A percentile compares a stretch with the other conserved stretches of the same genome.
Evolutionary conservation across 2,888 invertebrate species (phyloP).

Genomic region (Lycia hirtaria): DNA sequence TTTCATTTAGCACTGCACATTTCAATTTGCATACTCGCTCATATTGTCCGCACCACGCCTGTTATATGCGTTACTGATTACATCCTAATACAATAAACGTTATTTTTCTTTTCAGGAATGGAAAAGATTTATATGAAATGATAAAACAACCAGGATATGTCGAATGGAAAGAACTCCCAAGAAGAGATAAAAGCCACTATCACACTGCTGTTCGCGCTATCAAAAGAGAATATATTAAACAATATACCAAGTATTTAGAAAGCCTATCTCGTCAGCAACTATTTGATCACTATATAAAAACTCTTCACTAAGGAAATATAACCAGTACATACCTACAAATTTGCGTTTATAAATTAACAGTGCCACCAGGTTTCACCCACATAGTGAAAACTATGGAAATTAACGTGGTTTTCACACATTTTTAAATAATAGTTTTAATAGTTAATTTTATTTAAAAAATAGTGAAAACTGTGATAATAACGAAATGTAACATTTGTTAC

Average conservation of each 20-base stretch:
- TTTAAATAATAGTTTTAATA: no score
- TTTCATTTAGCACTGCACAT: no score
- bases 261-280: conserved; percentile 61
- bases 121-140: conserved; percentile 63
- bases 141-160: conserved; percentile 45
- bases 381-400: no score
- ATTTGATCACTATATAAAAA: conserved; percentile 62
- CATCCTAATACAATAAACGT: not conserved
- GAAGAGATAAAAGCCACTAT: conserved; percentile 56
- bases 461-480: no score
- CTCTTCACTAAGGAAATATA: conserved; percentile 11
- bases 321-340: no score
- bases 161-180: conserved; percentile 54
- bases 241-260: conserved; percentile 68
- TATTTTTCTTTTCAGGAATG: conserved; percentile 52
- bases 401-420: no score
- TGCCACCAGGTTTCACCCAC: no score
- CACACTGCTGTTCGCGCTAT: conserved; percentile 55
- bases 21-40: no score
- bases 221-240: conserved; percentile 66
- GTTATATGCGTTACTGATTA: not conserved
- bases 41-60: no score
- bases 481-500: no score
- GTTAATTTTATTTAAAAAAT: no score
- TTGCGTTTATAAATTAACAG: no score